Evolutionary conservation across 2,888 invertebrate genomes (phyloP).

Genomic region (Mechanitis messenoides): DNA sequence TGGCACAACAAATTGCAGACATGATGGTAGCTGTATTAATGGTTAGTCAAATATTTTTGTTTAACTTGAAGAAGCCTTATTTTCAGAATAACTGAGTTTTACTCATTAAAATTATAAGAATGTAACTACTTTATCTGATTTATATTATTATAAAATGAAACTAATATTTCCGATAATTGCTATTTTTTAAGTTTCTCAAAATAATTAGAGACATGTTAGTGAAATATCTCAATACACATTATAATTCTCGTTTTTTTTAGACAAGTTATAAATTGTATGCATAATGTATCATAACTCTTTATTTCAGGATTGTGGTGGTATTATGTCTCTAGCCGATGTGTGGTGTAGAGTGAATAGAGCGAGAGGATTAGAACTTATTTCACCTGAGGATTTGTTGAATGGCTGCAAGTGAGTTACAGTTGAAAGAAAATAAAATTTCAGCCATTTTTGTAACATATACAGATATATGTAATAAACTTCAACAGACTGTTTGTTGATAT

Average conservation of each 20-base stretch:
- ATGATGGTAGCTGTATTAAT: conserved; percentile 88
- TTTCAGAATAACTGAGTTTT: conserved; percentile 5
- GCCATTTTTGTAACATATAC: no score
- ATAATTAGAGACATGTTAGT: no score
- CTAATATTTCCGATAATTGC: no score
- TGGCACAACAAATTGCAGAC: conserved; percentile 90
- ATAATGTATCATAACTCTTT: conserved; percentile 5
- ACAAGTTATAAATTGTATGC: background rate
- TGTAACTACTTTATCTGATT: no score
- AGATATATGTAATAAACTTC: no score
- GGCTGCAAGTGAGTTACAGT: conserved; percentile 82
- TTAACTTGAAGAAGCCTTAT: background rate
- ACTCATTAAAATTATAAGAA: background rate
- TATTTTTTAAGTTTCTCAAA: no score
- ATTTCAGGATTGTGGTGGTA: conserved; percentile 90
- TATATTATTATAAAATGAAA: no score
- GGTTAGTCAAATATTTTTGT: conserved; percentile 60
- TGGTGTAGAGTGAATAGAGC: conserved; percentile 98
- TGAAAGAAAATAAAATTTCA: background rate
- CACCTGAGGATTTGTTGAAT: conserved; percentile 96
- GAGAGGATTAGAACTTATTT: conserved; percentile 94
- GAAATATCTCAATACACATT: no score
- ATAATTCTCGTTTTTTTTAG: no score
- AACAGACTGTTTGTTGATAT: no score
- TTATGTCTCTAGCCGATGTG: conserved; percentile 97